A percentile compares a stretch with the other conserved stretches of the same genome.
These are phyloP conservation scores for Kradibia gibbosae DNA, from an alignment of 1,140 invertebrate genomes.

Conservation along the genomic window DNA sequence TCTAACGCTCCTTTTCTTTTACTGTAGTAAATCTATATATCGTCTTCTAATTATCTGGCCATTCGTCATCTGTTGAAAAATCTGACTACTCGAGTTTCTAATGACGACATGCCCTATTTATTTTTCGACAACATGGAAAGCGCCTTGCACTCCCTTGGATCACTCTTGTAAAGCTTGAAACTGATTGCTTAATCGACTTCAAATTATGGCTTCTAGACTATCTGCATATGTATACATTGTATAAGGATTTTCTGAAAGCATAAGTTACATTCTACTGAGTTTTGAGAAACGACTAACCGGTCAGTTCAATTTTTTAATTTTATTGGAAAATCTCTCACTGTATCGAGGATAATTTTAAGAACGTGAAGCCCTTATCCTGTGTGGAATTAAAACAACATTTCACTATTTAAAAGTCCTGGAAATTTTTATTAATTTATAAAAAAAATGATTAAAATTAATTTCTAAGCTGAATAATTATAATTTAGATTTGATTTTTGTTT, in stretches of 20 bases:
- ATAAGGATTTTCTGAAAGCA: neutral
- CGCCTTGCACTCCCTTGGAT: neutral
- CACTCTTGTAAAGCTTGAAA: neutral
- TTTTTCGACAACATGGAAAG: neutral
- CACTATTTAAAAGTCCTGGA: too few species aligned
- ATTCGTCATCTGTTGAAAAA: conserved; percentile 61
- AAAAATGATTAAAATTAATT: too few species aligned
- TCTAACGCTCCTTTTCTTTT: conserved; percentile 3
- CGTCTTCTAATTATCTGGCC: conserved; percentile 65
- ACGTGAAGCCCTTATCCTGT: neutral
- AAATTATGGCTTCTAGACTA: neutral
- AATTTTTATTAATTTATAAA: too few species aligned
- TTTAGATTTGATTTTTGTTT: too few species aligned
- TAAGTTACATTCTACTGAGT: conserved; percentile 20
- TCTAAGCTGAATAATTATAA: too few species aligned
- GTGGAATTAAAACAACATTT: neutral
- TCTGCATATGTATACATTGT: neutral
- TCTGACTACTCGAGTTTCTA: conserved; percentile 34
- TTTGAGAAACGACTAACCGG: conserved; percentile 22
- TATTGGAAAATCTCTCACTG: neutral
- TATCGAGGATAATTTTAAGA: neutral
- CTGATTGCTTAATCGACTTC: conserved; percentile 42
- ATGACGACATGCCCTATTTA: conserved; percentile 38
- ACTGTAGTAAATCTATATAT: conserved; percentile 47
- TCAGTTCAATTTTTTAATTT: neutral